Evolutionary conservation across 2,797 vertebrate genomes (phyloP), one percentile per base, ranked within the genome.

Genomic region (Neoniphon sammara): DNA sequence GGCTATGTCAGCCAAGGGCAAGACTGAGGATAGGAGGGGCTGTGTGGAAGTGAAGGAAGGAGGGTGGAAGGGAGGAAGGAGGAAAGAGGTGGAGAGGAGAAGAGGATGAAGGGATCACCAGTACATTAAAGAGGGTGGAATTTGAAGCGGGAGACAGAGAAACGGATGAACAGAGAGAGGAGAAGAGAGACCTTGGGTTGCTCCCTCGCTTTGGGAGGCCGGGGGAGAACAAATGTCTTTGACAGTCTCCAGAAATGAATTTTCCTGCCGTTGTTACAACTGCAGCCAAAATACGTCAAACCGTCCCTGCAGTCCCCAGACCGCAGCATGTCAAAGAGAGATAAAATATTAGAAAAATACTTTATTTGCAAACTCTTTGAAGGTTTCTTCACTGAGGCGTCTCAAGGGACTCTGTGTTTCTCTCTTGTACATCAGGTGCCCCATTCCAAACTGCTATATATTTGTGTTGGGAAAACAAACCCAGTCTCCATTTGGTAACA

Each of bases 241-340:
- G 87, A 88, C 88, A 87, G 90, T 87, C 47, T 60, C 80, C 83
- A 85, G 81, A 89, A 87, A 91, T 91, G 78, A 84, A 91, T 92
- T 88, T 90, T 87, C 87, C 89, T 90, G 89, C 84, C 80, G 80
- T 80, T 76, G 80, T 86, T 84, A 68, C 82, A 87, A 88, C 76
- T 75, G 73, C 31, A 77, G 89, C 89, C 91, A 91, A 91, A 77
- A 72, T 5, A 82, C 31, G 60, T 88, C 81, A 82, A 77, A 73
- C 11, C 74, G 78, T 89, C 83, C 81, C 80, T 39, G 31, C 76
- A 75, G 80, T 86, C 83, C 79, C 83, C 59, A 66, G 84, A 89
- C 89, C 78, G 2, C 83, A 83, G 67, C 54, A 62, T 3, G 81
- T 85, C 80, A 80, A 71, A 82, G 85, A 66, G 56, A 70, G 77